Conservation (phyloP, 2,797 vertebrate species). For the Morus bassanus region DNA sequence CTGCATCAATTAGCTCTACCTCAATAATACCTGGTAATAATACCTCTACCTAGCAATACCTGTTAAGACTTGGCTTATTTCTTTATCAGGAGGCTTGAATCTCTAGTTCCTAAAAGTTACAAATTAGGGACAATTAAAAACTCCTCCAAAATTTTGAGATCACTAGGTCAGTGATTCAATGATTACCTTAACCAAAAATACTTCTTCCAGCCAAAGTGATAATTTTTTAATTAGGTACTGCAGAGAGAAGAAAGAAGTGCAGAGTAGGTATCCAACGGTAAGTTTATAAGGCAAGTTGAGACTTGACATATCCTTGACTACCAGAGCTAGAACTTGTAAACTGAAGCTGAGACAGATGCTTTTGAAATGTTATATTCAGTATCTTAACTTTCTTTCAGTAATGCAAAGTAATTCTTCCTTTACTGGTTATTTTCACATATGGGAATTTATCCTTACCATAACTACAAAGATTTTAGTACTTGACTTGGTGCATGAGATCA, state of each 20-base stretch:
- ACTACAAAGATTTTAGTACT: not conserved
- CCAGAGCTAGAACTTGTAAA: not conserved
- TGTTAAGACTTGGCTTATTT: not conserved
- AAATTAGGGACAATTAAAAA: not conserved
- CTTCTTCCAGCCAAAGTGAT: not conserved
- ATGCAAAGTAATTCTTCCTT: not conserved
- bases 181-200: not conserved
- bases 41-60: not conserved
- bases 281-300: not conserved
- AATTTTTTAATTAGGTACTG: not conserved
- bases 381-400: not conserved
- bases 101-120: not conserved
- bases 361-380: not conserved
- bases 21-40: not conserved
- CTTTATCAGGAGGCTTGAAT: not conserved
- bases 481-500: not conserved
- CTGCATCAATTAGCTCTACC: not conserved
- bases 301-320: not conserved
- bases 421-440: not conserved
- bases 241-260: not conserved
- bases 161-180: not conserved
- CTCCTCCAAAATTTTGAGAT: not conserved
- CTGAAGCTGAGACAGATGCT: not conserved
- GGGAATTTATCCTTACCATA: not conserved
- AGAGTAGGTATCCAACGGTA: not conserved